A percentile compares a stretch with the other conserved stretches of the same genome.
Evolutionary conservation across 2,888 invertebrate genomes (phyloP).

Genomic region (Drosophila sordidula): DNA sequence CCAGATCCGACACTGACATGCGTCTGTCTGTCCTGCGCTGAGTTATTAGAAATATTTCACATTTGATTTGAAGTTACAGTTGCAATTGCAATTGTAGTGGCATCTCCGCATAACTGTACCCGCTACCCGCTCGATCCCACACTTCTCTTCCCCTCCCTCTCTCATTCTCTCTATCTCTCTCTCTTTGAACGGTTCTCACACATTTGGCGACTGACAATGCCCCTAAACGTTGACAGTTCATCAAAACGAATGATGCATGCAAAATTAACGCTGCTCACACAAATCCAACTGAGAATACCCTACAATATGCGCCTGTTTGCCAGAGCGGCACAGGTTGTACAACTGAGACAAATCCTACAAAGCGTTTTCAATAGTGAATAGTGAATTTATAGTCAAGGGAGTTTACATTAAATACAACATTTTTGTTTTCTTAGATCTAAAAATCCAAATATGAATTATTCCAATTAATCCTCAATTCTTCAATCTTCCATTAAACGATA

Average conservation of each 20-base stretch:
- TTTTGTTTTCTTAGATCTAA: no score
- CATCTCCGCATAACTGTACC: conserved; percentile 42
- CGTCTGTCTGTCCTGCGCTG: conserved; percentile 24
- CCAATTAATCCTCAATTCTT: no score
- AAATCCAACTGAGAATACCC: conserved; percentile 31
- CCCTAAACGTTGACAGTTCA: conserved; percentile 81
- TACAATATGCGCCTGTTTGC: conserved; percentile 19
- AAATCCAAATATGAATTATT: no score
- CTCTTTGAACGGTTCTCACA: conserved; percentile 52
- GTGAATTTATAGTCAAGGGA: no score
- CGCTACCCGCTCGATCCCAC: conserved; percentile 26
- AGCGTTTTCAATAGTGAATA: no score
- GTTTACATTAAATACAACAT: no score
- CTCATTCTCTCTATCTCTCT: not conserved
- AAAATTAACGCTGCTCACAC: conserved; percentile 66
- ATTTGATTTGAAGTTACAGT: conserved; percentile 51
- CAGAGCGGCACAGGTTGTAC: not conserved
- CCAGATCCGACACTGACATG: conserved; percentile 39
- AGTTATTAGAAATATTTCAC: conserved; percentile 73
- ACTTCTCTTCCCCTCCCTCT: conserved; percentile 3
- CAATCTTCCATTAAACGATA: no score
- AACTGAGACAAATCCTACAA: not conserved
- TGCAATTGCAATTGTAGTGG: conserved; percentile 51
- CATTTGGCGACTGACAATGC: conserved; percentile 58
- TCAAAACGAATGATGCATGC: conserved; percentile 83